Evolutionary conservation across 2,797 vertebrate genomes (phyloP), one percentile per base, ranked within the genome.

Genomic region (Gorsachius magnificus): DNA sequence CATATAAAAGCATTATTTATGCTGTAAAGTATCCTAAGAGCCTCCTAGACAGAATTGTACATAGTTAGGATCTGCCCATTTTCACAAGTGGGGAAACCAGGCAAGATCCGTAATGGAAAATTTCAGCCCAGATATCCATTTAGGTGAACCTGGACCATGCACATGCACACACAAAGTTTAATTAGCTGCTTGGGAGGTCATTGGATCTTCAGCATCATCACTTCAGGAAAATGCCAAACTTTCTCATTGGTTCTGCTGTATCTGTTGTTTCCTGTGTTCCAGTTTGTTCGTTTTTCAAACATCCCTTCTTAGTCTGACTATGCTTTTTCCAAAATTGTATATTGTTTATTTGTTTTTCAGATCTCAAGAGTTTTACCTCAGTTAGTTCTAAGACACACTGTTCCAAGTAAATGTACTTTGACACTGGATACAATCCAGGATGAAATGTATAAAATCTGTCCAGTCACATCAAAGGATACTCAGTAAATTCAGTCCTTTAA

Each of bases 51-150:
- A 96, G 95, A 72, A 77, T 26, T 91, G 57, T 33, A 48, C 60
- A 53, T 22, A 87, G 66, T 64, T 94, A 61, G 76, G 29, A 85
- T 91, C 91, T 95, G 82, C 66, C 66, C 66, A 43, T n/a, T 96
- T 97, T 91, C 93, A 78, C 71, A 91, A 65, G 64, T 58, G 31
- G 84, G 93, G 83, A 94, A 94, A 93, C 45, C 75, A 96, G 90
- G 57, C 56, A 95, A 90, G 82, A 87, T 70, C 81, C 24, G 22
- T 35, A 95, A 85, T 63, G 48, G 91, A 96, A 96, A 97, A 92
- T 93, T 92, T 90, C 86, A 93, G 91, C 83, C 70, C 78, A 91
- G 45, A 43, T 87, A 58, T 82, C 54, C 45, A 41, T 90, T 84
- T 93, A 78, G 70, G 64, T 78, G 83, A 85, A 81, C 51, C 20